Percentiles rank a stretch among this genome's conserved stretches.
phyloP scores from a whole-genome alignment of 1,140 invertebrate species.

The Papilio dardanus region DNA sequence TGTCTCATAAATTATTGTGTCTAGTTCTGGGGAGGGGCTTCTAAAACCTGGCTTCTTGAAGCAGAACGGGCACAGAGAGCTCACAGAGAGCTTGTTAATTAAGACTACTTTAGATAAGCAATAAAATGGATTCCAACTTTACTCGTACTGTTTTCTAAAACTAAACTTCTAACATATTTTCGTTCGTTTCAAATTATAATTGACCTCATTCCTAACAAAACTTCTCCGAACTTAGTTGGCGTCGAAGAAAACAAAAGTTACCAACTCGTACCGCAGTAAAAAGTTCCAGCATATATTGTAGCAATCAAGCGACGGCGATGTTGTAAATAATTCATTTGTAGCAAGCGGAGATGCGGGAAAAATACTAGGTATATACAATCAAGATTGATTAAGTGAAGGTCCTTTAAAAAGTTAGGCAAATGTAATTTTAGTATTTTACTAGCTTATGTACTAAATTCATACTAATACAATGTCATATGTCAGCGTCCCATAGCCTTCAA shows the following conservation, averaged over 20 bases:
- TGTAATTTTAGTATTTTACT: too few relatives aligned
- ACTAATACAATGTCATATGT: too few relatives aligned
- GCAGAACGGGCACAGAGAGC: too few relatives aligned
- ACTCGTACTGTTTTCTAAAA: not conserved
- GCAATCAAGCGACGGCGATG: conserved; percentile 15
- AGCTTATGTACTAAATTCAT: too few relatives aligned
- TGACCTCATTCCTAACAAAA: not conserved
- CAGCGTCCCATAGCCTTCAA: too few relatives aligned
- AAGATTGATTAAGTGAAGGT: not conserved
- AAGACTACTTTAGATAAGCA: too few relatives aligned
- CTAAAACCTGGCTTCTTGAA: too few relatives aligned
- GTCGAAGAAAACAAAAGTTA: not conserved
- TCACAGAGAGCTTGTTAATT: too few relatives aligned
- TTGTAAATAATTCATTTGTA: conserved; percentile 19
- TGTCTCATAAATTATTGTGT: too few relatives aligned
- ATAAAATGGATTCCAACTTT: not conserved
- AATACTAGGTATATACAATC: not conserved
- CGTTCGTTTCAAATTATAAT: not conserved
- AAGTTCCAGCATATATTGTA: not conserved
- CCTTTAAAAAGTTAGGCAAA: not conserved
- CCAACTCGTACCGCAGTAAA: not conserved
- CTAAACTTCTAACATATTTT: not conserved
- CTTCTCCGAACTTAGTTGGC: not conserved
- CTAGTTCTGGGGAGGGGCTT: too few relatives aligned
- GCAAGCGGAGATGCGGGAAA: not conserved